Evolutionary conservation across 2,797 vertebrate species (phyloP), one percentile per base, ranked within the genome.

Genomic region (Tokudaia muenninki): DNA sequence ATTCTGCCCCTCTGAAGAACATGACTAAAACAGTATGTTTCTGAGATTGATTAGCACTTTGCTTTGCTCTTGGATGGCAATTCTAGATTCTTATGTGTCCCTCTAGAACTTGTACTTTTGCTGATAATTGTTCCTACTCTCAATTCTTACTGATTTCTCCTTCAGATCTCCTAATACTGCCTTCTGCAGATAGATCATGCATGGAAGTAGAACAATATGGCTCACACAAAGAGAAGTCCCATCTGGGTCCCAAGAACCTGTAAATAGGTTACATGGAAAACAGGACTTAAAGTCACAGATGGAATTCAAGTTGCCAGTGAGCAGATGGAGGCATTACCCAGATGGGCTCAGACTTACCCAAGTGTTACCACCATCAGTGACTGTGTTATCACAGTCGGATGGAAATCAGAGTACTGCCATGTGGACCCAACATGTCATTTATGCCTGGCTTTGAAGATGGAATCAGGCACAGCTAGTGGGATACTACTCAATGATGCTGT

Each of bases 21-120:
- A 13, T 16, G 31, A 86, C 29, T 86, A 19, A 65, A 67, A 67
- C 31, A 86, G 41, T 2, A 47, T 7, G 37, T 61, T 24, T 92
- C 29, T 0, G 10, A 84, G n/a, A 29, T 34, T 5, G 8, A 50
- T 34, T 2, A 9, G 41, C 4, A 8, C 22, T 55, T 31, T 87
- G 72, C 74, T 91, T 93, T 89, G 90, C 8, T 82, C 75, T 87
- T 63, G 79, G 52, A 92, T 81, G 61, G 16, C 12, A 57, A 9
- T 74, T 94, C 59, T n/a, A 41, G 34, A 61, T 19, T 74, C 89
- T 72, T 31, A 81, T 1, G 16, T 55, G 41, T 79, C 61, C 92
- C 44, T 59, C 6, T 78, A 77, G n/a, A 55, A 9, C 12, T 72
- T 29, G 67, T 61, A 94, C 70, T 86, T 10, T 14, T 24, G 21